Percentiles rank a stretch among this genome's conserved stretches.
phyloP scores from a whole-genome alignment of 2,888 invertebrate genomes.

The Acronicta psi region DNA sequence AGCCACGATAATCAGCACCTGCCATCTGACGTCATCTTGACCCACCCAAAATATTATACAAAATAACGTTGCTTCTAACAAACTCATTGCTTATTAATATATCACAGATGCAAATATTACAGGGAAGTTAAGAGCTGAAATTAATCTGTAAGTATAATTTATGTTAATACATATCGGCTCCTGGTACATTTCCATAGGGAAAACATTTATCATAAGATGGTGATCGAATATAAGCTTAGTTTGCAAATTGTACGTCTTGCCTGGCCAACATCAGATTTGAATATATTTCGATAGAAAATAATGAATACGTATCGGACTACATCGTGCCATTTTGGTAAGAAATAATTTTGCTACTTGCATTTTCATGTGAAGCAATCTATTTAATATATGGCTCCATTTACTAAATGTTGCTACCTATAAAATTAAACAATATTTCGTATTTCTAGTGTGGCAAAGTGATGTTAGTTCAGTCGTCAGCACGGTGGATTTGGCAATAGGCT shows the following conservation, averaged over 20 bases:
- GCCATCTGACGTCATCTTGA: slow-evolving; percentile 35
- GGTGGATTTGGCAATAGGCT: too few relatives aligned
- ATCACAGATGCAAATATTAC: slow-evolving; percentile 51
- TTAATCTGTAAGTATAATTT: slow-evolving; percentile 83
- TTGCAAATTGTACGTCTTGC: slow-evolving; percentile 70
- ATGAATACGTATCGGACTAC: slow-evolving; percentile 54
- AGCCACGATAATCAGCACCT: slow-evolving; percentile 45
- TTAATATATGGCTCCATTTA: too few relatives aligned
- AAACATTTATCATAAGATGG: slow-evolving; percentile 79
- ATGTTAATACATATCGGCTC: slow-evolving; percentile 76
- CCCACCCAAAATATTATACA: slow-evolving; percentile 38
- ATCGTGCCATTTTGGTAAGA: slow-evolving; percentile 6
- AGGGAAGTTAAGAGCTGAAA: slow-evolving; percentile 59
- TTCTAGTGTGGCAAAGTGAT: too few relatives aligned
- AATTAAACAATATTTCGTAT: too few relatives aligned
- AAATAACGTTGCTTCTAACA: slow-evolving; percentile 41
- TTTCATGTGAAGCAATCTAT: background rate
- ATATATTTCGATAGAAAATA: slow-evolving; percentile 62
- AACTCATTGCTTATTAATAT: slow-evolving; percentile 58
- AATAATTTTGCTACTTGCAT: background rate
- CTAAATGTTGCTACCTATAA: too few relatives aligned
- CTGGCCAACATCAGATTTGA: slow-evolving; percentile 69
- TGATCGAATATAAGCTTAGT: slow-evolving; percentile 74
- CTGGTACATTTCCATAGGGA: slow-evolving; percentile 72
- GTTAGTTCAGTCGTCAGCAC: too few relatives aligned